Evolutionary conservation across 2,888 invertebrate genomes (phyloP), one percentile per base, ranked within the genome.

Genomic region (Tetrapedia diversipes): DNA sequence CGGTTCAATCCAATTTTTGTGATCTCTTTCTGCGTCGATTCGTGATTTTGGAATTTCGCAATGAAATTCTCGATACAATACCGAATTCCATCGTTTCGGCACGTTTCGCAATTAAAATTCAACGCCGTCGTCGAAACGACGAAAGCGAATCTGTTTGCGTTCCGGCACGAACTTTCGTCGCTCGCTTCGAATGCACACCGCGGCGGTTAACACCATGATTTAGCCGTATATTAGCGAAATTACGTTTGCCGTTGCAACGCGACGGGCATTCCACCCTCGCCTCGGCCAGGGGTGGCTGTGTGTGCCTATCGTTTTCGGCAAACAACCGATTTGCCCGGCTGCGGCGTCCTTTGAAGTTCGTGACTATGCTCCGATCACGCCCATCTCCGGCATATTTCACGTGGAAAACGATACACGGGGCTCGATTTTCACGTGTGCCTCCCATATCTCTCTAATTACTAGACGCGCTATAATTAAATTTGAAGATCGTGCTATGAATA

Each of bases 151-250:
- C 22, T 4, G 24, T 56, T 47, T 56, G 29, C 37, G 32, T 47
- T 41, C 10, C n/a, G 43, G 7, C 10, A 19, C 19, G 7, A 64
- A 45, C 14, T 59, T 43, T 16, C 3, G 16, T 34, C 53, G 43
- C 24, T 61, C 22, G 43, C 69, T 69, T 60, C 45, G 56, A 56
- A 56, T 77, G 39, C 60, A 47, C 27, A 22, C 19, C 43, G 43
- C 27, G 77, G 39, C 39, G 45, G 45, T 65, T 69, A 77, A 60
- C 69, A 54, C 61, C 56, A 61, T 56, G 61, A 77, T 77, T 77
- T 69, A 47, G 49, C 56, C 60, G 57, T 77, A 69, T 77, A 77
- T 77, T 77, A 77, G 64, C 61, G 77, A 77, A 77, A 77, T 77
- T 69, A 77, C 77, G 69, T 77, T 77, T 66, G 59, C 77, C 64